These are phyloP conservation scores for Campaea margaritaria DNA, from an alignment of 2,888 invertebrate genomes.

Conservation along the genomic window DNA sequence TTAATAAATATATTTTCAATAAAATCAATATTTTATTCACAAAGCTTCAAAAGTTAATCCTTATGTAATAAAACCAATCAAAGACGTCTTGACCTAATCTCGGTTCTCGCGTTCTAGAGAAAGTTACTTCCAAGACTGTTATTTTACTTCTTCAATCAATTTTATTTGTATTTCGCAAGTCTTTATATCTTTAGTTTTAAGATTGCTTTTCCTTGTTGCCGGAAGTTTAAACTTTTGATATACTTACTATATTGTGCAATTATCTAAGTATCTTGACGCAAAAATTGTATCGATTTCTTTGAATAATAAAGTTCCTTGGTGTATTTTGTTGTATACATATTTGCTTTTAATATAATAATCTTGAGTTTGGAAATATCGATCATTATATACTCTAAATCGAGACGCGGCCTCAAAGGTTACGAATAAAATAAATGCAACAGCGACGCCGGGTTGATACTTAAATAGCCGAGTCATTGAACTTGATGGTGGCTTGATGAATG, in stretches of 20 bases:
- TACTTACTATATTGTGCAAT: conserved; percentile 23
- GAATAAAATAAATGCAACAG: conserved; percentile 61
- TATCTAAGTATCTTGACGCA: conserved; percentile 26
- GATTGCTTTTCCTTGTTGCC: conserved; percentile 18
- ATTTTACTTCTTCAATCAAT: conserved; percentile 22
- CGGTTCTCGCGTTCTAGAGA: conserved; percentile 24
- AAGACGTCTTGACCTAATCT: conserved; percentile 33
- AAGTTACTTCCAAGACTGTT: conserved; percentile 24
- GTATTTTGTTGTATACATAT: conserved; percentile 3
- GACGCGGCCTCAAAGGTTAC: conserved; percentile 53
- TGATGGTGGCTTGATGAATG: conserved; percentile 65
- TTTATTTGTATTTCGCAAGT: conserved; percentile 27
- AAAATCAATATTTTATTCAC: not conserved
- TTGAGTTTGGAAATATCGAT: not conserved
- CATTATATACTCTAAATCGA: conserved; percentile 15
- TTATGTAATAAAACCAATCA: conserved; percentile 19
- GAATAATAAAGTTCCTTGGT: not conserved
- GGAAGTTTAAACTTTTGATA: conserved; percentile 23
- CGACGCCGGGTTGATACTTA: conserved; percentile 59
- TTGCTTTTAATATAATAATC: not conserved
- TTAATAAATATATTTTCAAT: not conserved
- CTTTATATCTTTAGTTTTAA: conserved; percentile 14
- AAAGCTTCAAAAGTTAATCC: conserved; percentile 6
- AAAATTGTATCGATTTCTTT: conserved; percentile 10
- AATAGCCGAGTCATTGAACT: conserved; percentile 73